Base-by-base conservation (phyloP, 2,113 vertebrate genomes). In the Lepisosteus osseus region DNA sequence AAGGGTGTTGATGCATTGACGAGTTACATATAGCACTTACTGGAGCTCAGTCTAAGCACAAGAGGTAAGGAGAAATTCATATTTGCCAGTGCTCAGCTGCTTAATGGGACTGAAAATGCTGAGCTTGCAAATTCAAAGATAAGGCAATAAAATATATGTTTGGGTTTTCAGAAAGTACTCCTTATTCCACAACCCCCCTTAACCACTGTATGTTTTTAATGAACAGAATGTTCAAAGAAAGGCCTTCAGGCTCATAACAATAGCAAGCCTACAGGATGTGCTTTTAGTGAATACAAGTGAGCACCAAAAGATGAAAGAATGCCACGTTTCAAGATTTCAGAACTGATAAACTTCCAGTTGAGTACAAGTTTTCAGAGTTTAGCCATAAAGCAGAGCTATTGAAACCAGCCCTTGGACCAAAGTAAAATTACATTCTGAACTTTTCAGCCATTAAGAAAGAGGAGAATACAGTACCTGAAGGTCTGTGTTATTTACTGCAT, bases 111-210 rank as follows among this genome's bases (percentile, higher is more conserved):
- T 79, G 59, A 62, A 78, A 73, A 80, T 78, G 82, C 82, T 85
- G 79, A 85, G 78, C 77, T 44, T 71, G 77, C 80, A 68, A 57
- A 83, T 85, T 80, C 65, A 78, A 67, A 72, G 74, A 56, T 3
- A 75, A 29, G 69, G 78, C 77, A 80, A 72, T 84, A 80, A 88
- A 81, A 15, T 77, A 80, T 72, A 71, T 83, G 80, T 80, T 83
- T 81, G 82, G 73, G 55, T 3, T 40, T 17, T 45, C 41, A 68
- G 55, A 45, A 47, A 12, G 70, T 65, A 44, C 68, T 72, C 76
- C 68, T 73, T 40, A 74, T 76, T 77, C 74, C 51, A 9, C 82
- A 86, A 86, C 84, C 83, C 82, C 80, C 85, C 84, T 84, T 83
- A 29, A 29, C 47, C 47, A 51, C 5, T 51, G 9, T 51, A 51